Percentiles rank a stretch among this genome's conserved stretches.
These are phyloP conservation scores for Andrena fulva DNA, from an alignment of 2,888 invertebrate species.

Conservation along the genomic window DNA sequence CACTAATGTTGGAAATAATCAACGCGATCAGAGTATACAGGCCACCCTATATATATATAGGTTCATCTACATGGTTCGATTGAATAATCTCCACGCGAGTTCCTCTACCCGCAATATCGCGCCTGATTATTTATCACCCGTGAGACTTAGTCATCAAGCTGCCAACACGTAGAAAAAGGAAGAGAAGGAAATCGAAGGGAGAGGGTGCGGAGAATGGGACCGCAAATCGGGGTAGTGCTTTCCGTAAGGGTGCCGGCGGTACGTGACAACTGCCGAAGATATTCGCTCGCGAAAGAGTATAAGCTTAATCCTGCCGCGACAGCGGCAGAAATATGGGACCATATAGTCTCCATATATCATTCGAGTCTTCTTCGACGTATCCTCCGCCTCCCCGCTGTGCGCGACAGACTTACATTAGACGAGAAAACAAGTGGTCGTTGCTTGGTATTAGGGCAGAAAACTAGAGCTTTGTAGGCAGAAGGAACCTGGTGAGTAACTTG, in stretches of 20 bases:
- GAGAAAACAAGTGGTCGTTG: slow-evolving; percentile 49
- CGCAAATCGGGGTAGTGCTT: slow-evolving; percentile 39
- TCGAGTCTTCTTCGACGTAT: slow-evolving; percentile 70
- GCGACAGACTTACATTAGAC: slow-evolving; percentile 45
- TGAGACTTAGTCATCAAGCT: slow-evolving; percentile 21
- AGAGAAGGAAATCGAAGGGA: slow-evolving; percentile 15
- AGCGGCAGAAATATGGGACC: slow-evolving; percentile 77
- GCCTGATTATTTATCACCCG: slow-evolving; percentile 73
- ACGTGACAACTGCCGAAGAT: slow-evolving; percentile 80
- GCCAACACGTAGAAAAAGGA: slow-evolving; percentile 19
- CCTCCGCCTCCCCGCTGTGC: slow-evolving; percentile 33
- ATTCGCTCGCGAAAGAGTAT: slow-evolving; percentile 76
- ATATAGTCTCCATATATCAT: slow-evolving; percentile 80
- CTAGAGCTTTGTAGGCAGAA: not conserved
- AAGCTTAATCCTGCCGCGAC: slow-evolving; percentile 78
- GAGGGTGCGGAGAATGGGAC: slow-evolving; percentile 4
- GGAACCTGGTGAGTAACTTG: not conserved
- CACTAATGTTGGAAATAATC: too few relatives aligned
- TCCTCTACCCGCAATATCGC: slow-evolving; percentile 23
- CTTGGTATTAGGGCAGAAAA: slow-evolving; percentile 36
- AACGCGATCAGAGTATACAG: too few relatives aligned
- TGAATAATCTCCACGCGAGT: not conserved
- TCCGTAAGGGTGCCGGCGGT: slow-evolving; percentile 57
- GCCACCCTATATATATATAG: too few relatives aligned
- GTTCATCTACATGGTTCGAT: not conserved